Evolutionary conservation across 2,113 vertebrate species (phyloP).

Genomic region (Phrynosoma blainvillii): DNA sequence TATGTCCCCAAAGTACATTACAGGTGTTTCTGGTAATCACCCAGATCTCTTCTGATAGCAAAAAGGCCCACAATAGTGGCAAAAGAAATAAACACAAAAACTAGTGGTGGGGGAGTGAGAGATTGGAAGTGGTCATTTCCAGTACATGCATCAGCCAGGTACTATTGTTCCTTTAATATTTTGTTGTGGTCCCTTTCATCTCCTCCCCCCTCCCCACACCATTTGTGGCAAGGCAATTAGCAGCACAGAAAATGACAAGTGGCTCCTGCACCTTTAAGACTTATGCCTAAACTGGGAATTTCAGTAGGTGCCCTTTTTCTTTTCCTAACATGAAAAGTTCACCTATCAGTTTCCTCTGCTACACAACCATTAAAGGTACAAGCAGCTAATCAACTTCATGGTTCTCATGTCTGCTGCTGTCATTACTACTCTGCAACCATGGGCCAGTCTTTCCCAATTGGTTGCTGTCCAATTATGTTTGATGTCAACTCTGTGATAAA

Average conservation of each 20-base stretch:
- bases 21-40: background rate
- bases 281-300: background rate
- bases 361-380: background rate
- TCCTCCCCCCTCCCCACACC: background rate
- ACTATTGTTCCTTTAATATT: background rate
- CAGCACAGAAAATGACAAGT: background rate
- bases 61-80: background rate
- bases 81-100: background rate
- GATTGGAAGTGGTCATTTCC: background rate
- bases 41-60: background rate
- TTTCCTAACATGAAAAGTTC: background rate
- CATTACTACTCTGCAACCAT: background rate
- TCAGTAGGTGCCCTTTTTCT: background rate
- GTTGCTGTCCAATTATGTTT: background rate
- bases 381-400: background rate
- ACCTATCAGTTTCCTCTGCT: background rate
- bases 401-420: rapidly evolving
- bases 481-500: too few relatives aligned
- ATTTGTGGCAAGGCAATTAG: background rate
- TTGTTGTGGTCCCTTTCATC: background rate
- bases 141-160: background rate
- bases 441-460: background rate
- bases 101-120: background rate
- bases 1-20: conserved; percentile 3
- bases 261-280: background rate